Evolutionary conservation across 2,888 invertebrate genomes (phyloP), one percentile per base, ranked within the genome.

Genomic region (Athripsodes cinereus): DNA sequence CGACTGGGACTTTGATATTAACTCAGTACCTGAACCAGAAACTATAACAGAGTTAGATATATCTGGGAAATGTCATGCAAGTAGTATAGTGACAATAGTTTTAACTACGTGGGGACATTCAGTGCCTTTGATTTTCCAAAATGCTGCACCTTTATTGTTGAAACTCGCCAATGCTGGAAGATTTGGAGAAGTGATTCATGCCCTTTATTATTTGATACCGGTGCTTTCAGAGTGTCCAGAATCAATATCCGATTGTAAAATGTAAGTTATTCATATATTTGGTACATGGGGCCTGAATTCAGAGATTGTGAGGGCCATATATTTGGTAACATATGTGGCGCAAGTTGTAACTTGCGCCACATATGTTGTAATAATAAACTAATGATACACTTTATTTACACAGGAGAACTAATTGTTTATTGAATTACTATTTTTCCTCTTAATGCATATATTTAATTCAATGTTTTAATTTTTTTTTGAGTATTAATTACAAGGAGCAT

Each of bases 21-120:
- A 53, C 1, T 26, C 47, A 6, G 51, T 56, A n/a, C 54, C 59
- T n/a, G 51, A 52, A 6, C 58, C 62, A n/a, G 60, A 63, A 31
- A 47, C 35, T 26, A 31, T 50, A 11, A 22, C 13, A 6, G 60
- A 52, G 18, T 19, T 62, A 35, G 61, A 63, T 20, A 1, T 60
- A 10, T 26, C 59, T 1, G 61, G 11, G 68, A 67, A 56, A 31
- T 63, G 61, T 55, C 60, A 52, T 31, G 20, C 35, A 8, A 63
- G 58, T 22, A 57, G 46, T 34, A 52, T 60, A 2, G 49, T 53
- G 49, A 71, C 73, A 1, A 53, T 78, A 55, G 62, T 76, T 18
- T 63, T 73, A 0, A 71, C 68, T 0, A 68, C 72, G 0, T 76
- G 76, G 75, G 78, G 78, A 46, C 74, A 77, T 65, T 73, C 70